phyloP scores from a whole-genome alignment of 2,113 vertebrate genomes.

The Scolopax mira region DNA sequence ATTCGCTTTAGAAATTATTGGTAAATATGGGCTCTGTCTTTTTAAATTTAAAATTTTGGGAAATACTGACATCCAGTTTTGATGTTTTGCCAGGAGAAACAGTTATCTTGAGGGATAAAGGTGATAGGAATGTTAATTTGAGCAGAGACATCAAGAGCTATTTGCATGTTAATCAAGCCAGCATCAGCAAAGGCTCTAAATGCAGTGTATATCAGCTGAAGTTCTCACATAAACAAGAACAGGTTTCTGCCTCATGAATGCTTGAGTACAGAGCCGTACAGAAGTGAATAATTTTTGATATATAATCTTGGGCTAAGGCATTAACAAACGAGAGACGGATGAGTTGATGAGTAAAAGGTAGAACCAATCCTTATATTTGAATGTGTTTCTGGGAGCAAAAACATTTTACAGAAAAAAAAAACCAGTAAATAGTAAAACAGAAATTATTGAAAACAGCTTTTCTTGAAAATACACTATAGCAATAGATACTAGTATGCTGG shows the following conservation, averaged over 20 bases:
- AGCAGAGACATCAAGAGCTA: neutral
- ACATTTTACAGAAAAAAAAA: neutral
- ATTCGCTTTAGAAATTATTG: neutral
- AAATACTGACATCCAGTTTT: slow-evolving; percentile 26
- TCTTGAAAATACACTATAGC: neutral
- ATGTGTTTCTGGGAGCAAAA: neutral
- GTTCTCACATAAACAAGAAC: neutral
- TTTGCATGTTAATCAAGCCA: slow-evolving; percentile 37
- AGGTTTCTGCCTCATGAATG: slow-evolving; percentile 5
- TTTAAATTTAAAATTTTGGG: slow-evolving; percentile 22
- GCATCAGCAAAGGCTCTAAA: neutral
- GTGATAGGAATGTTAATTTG: slow-evolving; percentile 38
- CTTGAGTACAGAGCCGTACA: neutral
- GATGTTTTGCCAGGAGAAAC: slow-evolving; percentile 7
- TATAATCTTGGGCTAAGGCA: neutral
- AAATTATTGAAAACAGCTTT: neutral
- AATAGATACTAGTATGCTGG: neutral
- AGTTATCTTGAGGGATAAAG: slow-evolving; percentile 19
- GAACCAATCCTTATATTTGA: neutral
- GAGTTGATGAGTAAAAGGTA: neutral
- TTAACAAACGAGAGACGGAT: neutral
- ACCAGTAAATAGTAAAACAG: neutral
- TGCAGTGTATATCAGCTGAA: neutral
- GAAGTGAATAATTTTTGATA: neutral
- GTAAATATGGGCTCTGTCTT: slow-evolving; percentile 17